phyloP scores from a whole-genome alignment of 1,140 invertebrate species.

The Euborellia annulipes region DNA sequence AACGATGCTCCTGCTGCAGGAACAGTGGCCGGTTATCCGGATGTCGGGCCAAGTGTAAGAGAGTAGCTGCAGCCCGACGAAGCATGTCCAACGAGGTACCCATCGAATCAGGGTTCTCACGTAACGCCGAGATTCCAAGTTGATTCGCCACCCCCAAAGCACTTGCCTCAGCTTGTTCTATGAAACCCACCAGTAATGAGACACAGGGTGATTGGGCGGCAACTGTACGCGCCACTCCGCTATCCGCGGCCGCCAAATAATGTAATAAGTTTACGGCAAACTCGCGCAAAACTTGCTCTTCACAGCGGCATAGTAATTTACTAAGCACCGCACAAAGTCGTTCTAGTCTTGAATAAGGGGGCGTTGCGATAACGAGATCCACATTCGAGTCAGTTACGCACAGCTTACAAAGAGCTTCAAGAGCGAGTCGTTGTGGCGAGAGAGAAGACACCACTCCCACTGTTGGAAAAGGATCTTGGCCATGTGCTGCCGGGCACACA shows the following conservation, averaged over 20 bases:
- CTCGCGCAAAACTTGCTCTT: slow-evolving; percentile 83
- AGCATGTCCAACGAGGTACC: slow-evolving; percentile 97
- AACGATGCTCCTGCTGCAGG: slow-evolving; percentile 78
- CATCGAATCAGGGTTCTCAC: slow-evolving; percentile 97
- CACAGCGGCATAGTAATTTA: slow-evolving; percentile 70
- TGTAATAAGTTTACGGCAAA: slow-evolving; percentile 89
- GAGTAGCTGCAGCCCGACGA: slow-evolving; percentile 73
- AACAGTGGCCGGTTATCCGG: slow-evolving; percentile 81
- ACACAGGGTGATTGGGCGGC: slow-evolving; percentile 74
- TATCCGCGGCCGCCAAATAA: slow-evolving; percentile 81
- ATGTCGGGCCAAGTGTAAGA: slow-evolving; percentile 73
- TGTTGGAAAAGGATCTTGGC: slow-evolving; percentile 82
- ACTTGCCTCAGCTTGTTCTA: slow-evolving; percentile 88
- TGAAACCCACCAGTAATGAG: slow-evolving; percentile 84
- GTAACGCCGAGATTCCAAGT: slow-evolving; percentile 78
- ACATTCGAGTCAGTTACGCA: slow-evolving; percentile 95
- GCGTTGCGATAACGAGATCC: slow-evolving; percentile 91
- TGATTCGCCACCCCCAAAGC: slow-evolving; percentile 89
- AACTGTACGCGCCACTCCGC: slow-evolving; percentile 76
- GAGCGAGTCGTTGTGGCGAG: slow-evolving; percentile 79
- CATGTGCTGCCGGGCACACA: slow-evolving; percentile 84
- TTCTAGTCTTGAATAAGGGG: slow-evolving; percentile 81
- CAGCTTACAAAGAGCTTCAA: slow-evolving; percentile 95
- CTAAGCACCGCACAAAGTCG: slow-evolving; percentile 76
- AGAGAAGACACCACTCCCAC: slow-evolving; percentile 55